These are phyloP conservation scores for Pterostichus madidus DNA, from an alignment of 2,888 invertebrate species.

Conservation along the genomic window DNA sequence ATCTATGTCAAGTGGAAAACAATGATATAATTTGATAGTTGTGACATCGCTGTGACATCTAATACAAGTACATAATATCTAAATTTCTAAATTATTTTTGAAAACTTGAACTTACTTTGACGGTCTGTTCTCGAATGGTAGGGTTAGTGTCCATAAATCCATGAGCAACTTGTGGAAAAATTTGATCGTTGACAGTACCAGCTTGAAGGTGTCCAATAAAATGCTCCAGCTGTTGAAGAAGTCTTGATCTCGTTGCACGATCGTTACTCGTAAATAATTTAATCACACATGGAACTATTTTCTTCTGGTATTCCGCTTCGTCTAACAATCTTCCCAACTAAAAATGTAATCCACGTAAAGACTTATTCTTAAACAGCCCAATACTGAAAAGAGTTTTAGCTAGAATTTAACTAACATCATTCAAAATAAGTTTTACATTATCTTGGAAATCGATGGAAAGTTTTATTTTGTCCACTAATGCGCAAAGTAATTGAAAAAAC, in stretches of 20 bases:
- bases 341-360: constrained; percentile 60
- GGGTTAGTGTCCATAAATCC: constrained; percentile 99
- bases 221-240: constrained; percentile 95
- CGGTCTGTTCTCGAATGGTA: constrained; percentile 97
- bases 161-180: constrained; percentile 95
- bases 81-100: too few relatives aligned
- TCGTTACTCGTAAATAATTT: constrained; percentile 98
- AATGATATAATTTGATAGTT: too few relatives aligned
- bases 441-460: too few relatives aligned
- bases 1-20: too few relatives aligned
- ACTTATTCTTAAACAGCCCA: too few relatives aligned
- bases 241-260: constrained; percentile 94
- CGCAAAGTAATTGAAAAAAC: too few relatives aligned
- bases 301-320: constrained; percentile 95
- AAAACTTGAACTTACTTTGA: constrained; percentile 91
- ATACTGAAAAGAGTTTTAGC: too few relatives aligned
- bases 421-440: too few relatives aligned
- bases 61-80: too few relatives aligned
- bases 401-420: too few relatives aligned
- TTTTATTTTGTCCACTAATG: too few relatives aligned
- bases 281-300: constrained; percentile 98
- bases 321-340: constrained; percentile 94
- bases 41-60: too few relatives aligned
- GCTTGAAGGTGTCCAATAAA: constrained; percentile 91
- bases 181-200: constrained; percentile 94